Evolutionary conservation across 1,140 invertebrate species (phyloP), one percentile per base, ranked within the genome.

Genomic region (Caligus rogercresseyi): DNA sequence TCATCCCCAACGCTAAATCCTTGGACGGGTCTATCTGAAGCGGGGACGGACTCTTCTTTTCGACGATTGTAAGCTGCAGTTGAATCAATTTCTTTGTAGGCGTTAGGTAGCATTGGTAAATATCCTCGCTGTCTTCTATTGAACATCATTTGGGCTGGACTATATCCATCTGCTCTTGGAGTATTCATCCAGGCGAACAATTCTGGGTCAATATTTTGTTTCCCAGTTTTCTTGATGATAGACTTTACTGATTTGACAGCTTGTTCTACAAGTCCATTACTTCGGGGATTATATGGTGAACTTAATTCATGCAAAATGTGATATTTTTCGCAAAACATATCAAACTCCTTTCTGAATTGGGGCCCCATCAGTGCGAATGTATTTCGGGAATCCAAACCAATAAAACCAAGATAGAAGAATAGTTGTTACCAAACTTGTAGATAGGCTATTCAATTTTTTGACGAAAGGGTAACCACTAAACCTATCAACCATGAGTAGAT

Each of bases 391-490:
- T 16, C 20, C 54, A 56, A 56, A 20, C 54, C 24, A 20, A 56
- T 56, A 14, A 56, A 56, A 56, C 54, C 54, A 56, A 3, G 19
- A 20, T 2, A 20, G 2, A n/a, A 20, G 54, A 20, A 56, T 25
- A n/a, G 3, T 56, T 25, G 19, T 21, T 3, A 56, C 24, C 1
- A 15, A 3, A 13, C 15, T 23, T 3, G 54, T 56, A 21, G 54
- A 21, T 21, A 25, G 4, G 1, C 18, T 2, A 21, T 25, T 56
- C 14, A 56, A 56, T 13, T 25, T 20, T n/a, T n/a, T n/a, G 3
- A 56, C 54, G 24, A 56, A 56, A 3, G 54, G 54, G 14, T 16
- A 56, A 3, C 20, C 54, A 56, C 54, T 56, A 14, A 2, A 56
- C 2, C 54, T 20, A 56, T 56, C 54, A 20, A 56, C 24, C 54